Evolutionary conservation across 2,888 invertebrate genomes (phyloP).

Genomic region (Epistrophella euchroma): DNA sequence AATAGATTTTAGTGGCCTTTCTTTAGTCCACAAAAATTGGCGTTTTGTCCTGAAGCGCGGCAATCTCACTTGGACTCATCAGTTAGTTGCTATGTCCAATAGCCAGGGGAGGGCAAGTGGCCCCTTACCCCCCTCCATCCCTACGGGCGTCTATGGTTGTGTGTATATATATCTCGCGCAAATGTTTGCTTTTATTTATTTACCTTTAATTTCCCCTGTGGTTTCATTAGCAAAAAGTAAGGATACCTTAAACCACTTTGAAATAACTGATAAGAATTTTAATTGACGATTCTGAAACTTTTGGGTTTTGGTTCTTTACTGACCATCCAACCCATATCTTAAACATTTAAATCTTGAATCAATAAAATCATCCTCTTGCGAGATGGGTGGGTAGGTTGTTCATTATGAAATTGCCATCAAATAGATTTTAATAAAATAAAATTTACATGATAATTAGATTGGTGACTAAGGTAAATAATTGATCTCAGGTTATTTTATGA

Average conservation of each 20-base stretch:
- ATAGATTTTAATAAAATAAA: neutral
- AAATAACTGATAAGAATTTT: neutral
- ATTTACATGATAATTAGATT: neutral
- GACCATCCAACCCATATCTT: neutral
- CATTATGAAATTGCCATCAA: neutral
- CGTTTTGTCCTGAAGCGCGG: too few species aligned
- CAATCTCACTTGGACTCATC: too few species aligned
- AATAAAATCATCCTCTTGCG: neutral
- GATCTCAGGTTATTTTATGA: neutral
- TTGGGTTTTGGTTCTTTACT: neutral
- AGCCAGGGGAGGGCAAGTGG: too few species aligned
- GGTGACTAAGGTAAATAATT: neutral
- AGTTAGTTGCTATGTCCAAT: too few species aligned
- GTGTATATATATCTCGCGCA: too few species aligned
- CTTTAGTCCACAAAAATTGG: too few species aligned
- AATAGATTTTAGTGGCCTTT: too few species aligned
- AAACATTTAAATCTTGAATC: neutral
- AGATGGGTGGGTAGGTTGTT: neutral
- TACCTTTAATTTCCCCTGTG: neutral
- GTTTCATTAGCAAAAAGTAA: neutral
- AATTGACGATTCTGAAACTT: neutral
- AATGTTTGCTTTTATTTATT: too few species aligned
- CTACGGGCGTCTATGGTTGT: too few species aligned
- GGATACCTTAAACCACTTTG: neutral
- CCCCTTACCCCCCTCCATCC: too few species aligned